Conservation (phyloP, 2,888 invertebrate genomes). For the Bhutanitis thaidina region DNA sequence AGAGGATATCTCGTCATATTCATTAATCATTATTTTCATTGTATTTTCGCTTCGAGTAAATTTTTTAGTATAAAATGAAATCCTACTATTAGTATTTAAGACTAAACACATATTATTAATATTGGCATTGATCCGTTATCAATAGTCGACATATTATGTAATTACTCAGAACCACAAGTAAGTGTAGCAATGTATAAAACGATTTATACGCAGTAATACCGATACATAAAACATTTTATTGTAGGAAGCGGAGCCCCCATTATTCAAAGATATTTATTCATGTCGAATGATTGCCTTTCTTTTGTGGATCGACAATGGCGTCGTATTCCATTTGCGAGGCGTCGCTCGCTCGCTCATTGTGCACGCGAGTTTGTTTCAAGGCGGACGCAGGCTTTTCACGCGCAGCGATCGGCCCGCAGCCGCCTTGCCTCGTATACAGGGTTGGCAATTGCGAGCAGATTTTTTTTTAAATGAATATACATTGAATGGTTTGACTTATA, state of each 20-base stretch:
- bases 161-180: slow-evolving; percentile 23
- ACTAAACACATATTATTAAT: too few species aligned
- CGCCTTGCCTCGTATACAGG: slow-evolving; percentile 24
- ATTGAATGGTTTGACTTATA: too few species aligned
- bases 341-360: slow-evolving; percentile 58
- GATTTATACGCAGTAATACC: slow-evolving; percentile 69
- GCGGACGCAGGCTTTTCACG: slow-evolving; percentile 51
- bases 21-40: too few species aligned
- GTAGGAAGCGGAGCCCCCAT: slow-evolving; percentile 63
- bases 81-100: too few species aligned
- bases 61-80: too few species aligned
- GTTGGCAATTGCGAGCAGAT: slow-evolving; percentile 2
- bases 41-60: too few species aligned
- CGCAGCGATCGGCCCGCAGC: slow-evolving; percentile 30
- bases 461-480: too few species aligned
- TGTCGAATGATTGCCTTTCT: slow-evolving; percentile 79
- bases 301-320: slow-evolving; percentile 75
- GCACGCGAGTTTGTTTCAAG: slow-evolving; percentile 67
- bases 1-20: too few species aligned
- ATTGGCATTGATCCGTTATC: slow-evolving; percentile 31
- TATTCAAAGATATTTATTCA: slow-evolving; percentile 79
- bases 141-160: slow-evolving; percentile 26
- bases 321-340: slow-evolving; percentile 70
- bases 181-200: slow-evolving; percentile 52
- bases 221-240: slow-evolving; percentile 77